These are phyloP conservation scores for Apodemia zela DNA, from an alignment of 2,888 invertebrate species.

Conservation along the genomic window DNA sequence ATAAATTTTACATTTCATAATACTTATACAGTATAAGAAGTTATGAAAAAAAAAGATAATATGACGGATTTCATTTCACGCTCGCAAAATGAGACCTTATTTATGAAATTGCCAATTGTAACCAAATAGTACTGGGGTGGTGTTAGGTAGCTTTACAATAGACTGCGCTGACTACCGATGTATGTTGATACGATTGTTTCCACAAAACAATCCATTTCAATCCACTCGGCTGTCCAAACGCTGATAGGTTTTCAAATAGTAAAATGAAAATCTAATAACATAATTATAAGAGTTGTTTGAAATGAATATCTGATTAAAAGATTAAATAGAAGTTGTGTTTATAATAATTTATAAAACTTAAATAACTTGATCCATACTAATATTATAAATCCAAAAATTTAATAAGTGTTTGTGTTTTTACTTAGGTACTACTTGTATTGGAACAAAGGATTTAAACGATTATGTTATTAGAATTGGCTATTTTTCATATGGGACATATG, in stretches of 20 bases:
- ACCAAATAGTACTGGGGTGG: constrained; percentile 39
- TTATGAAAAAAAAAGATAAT: background rate
- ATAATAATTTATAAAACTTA: too few relatives aligned
- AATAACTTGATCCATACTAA: too few relatives aligned
- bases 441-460: too few relatives aligned
- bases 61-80: constrained; percentile 1
- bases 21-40: too few relatives aligned
- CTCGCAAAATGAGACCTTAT: constrained; percentile 11
- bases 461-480: too few relatives aligned
- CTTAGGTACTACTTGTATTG: too few relatives aligned
- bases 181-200: constrained; percentile 73
- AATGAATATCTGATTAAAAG: background rate
- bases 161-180: constrained; percentile 61
- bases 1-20: too few relatives aligned
- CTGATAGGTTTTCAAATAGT: constrained; percentile 59
- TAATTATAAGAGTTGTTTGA: background rate
- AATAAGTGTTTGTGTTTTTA: too few relatives aligned
- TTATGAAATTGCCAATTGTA: constrained; percentile 13
- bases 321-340: too few relatives aligned
- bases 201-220: constrained; percentile 73
- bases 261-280: constrained; percentile 14
- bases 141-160: constrained; percentile 49
- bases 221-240: constrained; percentile 68
- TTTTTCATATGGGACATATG: too few relatives aligned
- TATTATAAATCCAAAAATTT: too few relatives aligned